Base-by-base conservation (phyloP, 1,140 invertebrate species). In the Chrysoperla carnea region DNA sequence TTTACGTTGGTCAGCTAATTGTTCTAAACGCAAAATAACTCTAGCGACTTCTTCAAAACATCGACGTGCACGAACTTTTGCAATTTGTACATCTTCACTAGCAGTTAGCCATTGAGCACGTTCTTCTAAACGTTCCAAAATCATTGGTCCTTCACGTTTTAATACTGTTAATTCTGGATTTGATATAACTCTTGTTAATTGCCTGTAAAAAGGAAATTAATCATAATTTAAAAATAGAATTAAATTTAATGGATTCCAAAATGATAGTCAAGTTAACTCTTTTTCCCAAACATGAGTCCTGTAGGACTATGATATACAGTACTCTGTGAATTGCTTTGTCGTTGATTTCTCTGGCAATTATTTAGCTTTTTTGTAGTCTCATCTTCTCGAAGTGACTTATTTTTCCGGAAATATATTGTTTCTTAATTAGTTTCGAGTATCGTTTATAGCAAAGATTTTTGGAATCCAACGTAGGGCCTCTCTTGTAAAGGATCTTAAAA, bases 21-120 rank as follows among this genome's bases (percentile, higher is more conserved):
- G 63, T 50, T 72, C 70, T 45, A 73, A 45, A 35, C 68, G 59
- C 46, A 63, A 63, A 5, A 66, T 62, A 2, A 70, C 67, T 29
- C 62, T 59, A 44, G 70, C 66, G 28, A 72, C 68, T 44, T 70
- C 64, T 46, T 58, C 60, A 54, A 67, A 72, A 38, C 70, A 59
- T 9, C 62, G 51, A 42, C 59, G 57, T 29, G 68, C 63, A 50
- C 65, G 63, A 42, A 58, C 57, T 15, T 63, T 54, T 33, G 57
- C 55, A 14, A 56, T 46, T 43, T 61, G 55, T 7, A 66, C 61
- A 49, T 66, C 59, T 40, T 54, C 55, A 46, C 59, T 63, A 35
- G 52, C 51, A 0, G 55, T 47, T 28, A 65, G 45, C 57, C 57
- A 61, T 43, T 61, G 57, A 9, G 65, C 62, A 23, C 64, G 50